Evolutionary conservation across 1,140 invertebrate species (phyloP).

Genomic region (Bombus breviceps): DNA sequence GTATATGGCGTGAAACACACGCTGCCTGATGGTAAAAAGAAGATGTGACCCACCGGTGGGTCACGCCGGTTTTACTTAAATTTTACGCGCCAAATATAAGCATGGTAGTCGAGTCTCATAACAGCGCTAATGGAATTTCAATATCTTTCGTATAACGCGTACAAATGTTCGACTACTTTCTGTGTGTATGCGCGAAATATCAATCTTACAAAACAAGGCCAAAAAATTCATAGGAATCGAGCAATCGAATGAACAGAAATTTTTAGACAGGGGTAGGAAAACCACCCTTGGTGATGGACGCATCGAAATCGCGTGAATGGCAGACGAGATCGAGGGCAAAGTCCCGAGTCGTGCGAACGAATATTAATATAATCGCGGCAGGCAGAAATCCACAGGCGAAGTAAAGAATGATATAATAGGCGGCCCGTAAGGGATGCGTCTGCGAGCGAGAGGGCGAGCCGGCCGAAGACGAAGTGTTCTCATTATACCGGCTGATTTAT

Average conservation of each 20-base stretch:
- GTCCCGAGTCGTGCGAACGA: constrained; percentile 44
- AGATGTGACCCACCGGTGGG: no score
- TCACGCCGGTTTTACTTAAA: no score
- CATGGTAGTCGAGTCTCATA: no score
- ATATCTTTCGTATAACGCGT: neutral
- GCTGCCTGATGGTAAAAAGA: no score
- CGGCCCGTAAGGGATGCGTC: constrained; percentile 64
- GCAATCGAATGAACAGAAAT: neutral
- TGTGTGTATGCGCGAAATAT: neutral
- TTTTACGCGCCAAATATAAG: no score
- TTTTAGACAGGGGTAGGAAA: neutral
- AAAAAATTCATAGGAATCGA: neutral
- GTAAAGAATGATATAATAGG: constrained; percentile 71
- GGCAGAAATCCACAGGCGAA: constrained; percentile 41
- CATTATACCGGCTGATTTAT: constrained; percentile 82
- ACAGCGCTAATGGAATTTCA: no score
- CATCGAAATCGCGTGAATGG: neutral
- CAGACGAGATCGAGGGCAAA: neutral
- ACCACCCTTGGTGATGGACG: neutral
- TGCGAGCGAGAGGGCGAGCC: constrained; percentile 66
- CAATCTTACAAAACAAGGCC: neutral
- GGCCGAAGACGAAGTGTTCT: constrained; percentile 81
- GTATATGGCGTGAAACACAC: no score
- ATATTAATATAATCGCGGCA: constrained; percentile 62
- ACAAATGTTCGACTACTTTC: no score